Percentiles rank a stretch among this genome's conserved stretches.
These are phyloP conservation scores for Triplophysa dalaica DNA, from an alignment of 2,113 vertebrate genomes.

Conservation along the genomic window DNA sequence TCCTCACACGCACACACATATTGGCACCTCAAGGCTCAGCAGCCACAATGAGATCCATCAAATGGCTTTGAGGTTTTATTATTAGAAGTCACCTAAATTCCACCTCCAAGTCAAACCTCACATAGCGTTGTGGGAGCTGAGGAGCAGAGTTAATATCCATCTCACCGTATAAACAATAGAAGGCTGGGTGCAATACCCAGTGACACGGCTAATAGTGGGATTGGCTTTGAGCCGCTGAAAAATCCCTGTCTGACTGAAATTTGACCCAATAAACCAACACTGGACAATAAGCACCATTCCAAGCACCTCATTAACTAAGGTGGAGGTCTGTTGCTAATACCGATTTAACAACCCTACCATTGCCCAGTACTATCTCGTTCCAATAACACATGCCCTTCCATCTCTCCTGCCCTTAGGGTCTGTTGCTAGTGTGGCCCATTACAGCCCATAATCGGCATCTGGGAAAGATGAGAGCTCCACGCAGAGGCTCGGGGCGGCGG, in stretches of 20 bases:
- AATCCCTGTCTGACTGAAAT: constrained; percentile 48
- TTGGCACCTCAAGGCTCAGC: neutral
- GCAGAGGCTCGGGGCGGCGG: neutral
- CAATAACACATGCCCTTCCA: constrained; percentile 10
- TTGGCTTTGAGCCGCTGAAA: constrained; percentile 40
- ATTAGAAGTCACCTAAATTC: constrained; percentile 44
- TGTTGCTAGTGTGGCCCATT: constrained; percentile 24
- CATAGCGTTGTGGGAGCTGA: constrained; percentile 3
- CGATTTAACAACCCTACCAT: constrained; percentile 31
- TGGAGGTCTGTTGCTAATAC: constrained; percentile 38
- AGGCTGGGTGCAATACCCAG: constrained; percentile 14
- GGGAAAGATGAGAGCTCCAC: constrained; percentile 12
- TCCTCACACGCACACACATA: neutral
- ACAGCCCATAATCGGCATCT: constrained; percentile 33
- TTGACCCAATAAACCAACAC: constrained; percentile 46
- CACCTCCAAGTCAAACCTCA: constrained; percentile 20
- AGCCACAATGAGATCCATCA: constrained; percentile 40
- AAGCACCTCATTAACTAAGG: constrained; percentile 52
- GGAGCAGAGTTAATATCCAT: constrained; percentile 28
- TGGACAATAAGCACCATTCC: constrained; percentile 29
- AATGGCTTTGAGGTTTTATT: constrained; percentile 39
- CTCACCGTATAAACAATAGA: constrained; percentile 9
- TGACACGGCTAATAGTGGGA: constrained; percentile 3
- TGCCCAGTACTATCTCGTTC: constrained; percentile 16
- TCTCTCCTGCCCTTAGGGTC: constrained; percentile 33